Percentiles rank a stretch among this genome's conserved stretches.
phyloP scores from a whole-genome alignment of 2,888 invertebrate species.

The Calameuta filiformis region DNA sequence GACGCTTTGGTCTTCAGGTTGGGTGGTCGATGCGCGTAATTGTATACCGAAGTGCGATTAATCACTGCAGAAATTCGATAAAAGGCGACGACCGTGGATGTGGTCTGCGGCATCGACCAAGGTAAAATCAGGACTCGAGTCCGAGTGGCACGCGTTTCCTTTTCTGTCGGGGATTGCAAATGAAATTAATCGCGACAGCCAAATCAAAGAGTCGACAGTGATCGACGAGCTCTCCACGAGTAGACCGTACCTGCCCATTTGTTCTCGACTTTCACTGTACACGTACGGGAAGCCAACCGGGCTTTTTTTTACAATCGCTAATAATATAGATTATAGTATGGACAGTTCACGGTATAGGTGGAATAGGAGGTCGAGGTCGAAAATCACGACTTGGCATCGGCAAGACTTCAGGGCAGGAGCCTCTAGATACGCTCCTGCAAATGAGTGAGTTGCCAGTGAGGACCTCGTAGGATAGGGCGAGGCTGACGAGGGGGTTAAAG shows the following conservation, averaged over 20 bases:
- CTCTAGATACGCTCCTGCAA: conserved; percentile 11
- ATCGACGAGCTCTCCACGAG: conserved; percentile 32
- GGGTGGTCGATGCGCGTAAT: neutral
- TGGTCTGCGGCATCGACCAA: neutral
- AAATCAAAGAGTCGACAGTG: conserved; percentile 47
- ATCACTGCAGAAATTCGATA: conserved; percentile 4
- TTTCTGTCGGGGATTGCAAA: conserved; percentile 19
- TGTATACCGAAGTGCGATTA: neutral
- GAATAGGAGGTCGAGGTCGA: neutral
- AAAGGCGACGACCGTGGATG: neutral
- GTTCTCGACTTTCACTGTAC: neutral
- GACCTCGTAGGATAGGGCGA: conserved; percentile 9
- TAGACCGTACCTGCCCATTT: neutral
- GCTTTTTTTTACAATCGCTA: neutral
- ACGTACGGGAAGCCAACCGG: neutral
- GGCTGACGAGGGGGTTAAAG: conserved; percentile 1
- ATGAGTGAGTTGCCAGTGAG: conserved; percentile 8
- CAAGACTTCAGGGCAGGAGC: neutral
- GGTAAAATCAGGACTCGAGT: neutral
- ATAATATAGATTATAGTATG: neutral
- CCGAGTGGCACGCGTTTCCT: conserved; percentile 27
- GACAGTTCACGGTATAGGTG: neutral
- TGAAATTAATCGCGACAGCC: conserved; percentile 49
- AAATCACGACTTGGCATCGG: neutral
- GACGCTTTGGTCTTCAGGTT: neutral